Evolutionary conservation across 2,113 vertebrate species (phyloP), one percentile per base, ranked within the genome.

Genomic region (Lycocorax pyrrhopterus): DNA sequence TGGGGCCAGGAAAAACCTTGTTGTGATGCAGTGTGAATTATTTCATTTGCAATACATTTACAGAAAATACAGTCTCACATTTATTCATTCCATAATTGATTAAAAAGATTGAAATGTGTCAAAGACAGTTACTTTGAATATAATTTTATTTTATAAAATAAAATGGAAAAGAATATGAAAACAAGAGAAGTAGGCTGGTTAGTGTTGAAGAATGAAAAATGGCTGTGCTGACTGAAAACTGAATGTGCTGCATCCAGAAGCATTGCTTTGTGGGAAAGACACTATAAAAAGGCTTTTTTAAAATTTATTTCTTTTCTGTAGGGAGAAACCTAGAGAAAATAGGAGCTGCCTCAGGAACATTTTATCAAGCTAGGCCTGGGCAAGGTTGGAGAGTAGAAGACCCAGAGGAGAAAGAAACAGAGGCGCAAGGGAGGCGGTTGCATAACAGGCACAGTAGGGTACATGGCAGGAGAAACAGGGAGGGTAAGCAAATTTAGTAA

Each of bases 381-480:
- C 7, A 53, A 69, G 4, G 6, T 49, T 93, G 56, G 35, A 41
- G 14, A 56, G 7, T 41, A 3, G 25, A 68, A 35, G 33, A 46
- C 23, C 6, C 20, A 67, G 18, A 73, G 23, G 3, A 58, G 44
- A 73, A 85, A 62, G n/a, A 68, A 12, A n/a, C 9, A 46, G 17
- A 27, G 53, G 8, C 30, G 51, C 41, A 51, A 86, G 43, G 18
- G 19, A 66, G 33, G 9, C 1, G 3, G 13, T 37, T 74, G 10
- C 22, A 53, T 67, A 83, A 44, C 20, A 22, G 12, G n/a, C 4
- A 13, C 33, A 37, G 15, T 33, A 67, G 33, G 25, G 22, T 32
- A 37, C 0, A 0, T 59, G 15, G 9, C 35, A 74, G 67, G 37
- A 66, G 23, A 73, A 90, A 35, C 0, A 1, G 46, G 23, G 17